Base-by-base conservation (phyloP, 2,113 vertebrate genomes). In the Eupsittula cactorum region DNA sequence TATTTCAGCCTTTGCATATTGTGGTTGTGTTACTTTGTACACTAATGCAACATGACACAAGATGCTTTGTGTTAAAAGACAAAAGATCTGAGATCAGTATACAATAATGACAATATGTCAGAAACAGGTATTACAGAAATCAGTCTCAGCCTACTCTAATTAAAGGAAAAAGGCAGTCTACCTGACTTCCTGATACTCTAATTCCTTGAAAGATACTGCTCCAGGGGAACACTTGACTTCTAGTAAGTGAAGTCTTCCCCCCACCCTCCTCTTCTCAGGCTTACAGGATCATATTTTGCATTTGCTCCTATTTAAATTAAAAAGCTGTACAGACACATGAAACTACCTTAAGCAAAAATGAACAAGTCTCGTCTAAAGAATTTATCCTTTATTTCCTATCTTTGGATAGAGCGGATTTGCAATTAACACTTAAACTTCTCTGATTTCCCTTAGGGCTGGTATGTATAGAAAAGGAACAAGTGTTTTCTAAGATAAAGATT, bases 171-270 rank as follows among this genome's bases (percentile, higher is more conserved):
- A 69, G 21, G 52, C 59, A 63, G 70, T 93, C 91, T 94, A 52
- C 71, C 52, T 79, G 52, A 88, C 80, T 95, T 97, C 93, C 94
- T 93, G 76, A 93, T 93, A 76, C 47, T 87, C 84, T 96, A 92
- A 94, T 90, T 97, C 82, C 85, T 94, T 71, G 77, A 71, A 95
- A 83, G 49, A 76, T 78, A 88, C 74, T 92, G 92, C 93, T 95
- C 63, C 79, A 89, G 82, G 93, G 87, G 71, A 96, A 94, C 55
- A 52, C 47, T 85, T 68, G 92, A 79, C 79, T 94, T 80, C 19
- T 21, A 84, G 11, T 33, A 88, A 91, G 75, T 65, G 46, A 97
- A 81, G 24, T 37, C 81, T 60, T 53, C n/a, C 42, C 59, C 27
- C 19, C 65, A 82, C 57, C 57, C 44, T 67, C 63, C 69, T 52